phyloP scores from a whole-genome alignment of 2,113 vertebrate species.

The Pipra filicauda region DNA sequence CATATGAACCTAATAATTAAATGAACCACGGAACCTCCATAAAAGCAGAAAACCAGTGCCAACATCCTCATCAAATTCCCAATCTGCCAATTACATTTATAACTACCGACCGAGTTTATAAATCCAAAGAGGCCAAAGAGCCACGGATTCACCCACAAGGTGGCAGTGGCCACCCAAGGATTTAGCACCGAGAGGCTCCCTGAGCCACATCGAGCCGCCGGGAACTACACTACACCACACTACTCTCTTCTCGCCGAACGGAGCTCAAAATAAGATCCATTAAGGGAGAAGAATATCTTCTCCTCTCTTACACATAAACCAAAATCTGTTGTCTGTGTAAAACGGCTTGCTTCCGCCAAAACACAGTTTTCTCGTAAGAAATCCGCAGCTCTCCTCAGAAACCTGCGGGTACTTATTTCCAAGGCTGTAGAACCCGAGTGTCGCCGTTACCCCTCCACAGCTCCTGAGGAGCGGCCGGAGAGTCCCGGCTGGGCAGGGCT shows the following conservation, averaged over 20 bases:
- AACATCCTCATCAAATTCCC: not conserved
- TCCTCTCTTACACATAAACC: too few relatives aligned
- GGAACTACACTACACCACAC: rapidly evolving
- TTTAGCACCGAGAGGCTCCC: not conserved
- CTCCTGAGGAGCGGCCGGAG: not conserved
- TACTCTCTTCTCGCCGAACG: rapidly evolving
- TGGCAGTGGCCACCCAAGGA: not conserved
- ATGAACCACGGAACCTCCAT: not conserved
- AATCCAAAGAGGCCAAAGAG: too few relatives aligned
- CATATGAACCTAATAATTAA: not conserved
- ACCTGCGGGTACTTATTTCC: rapidly evolving
- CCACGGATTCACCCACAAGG: not conserved
- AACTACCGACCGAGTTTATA: not conserved
- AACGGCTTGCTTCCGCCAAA: not conserved
- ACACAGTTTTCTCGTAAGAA: rapidly evolving
- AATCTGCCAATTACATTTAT: not conserved
- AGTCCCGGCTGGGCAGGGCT: not conserved
- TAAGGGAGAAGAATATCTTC: rapidly evolving
- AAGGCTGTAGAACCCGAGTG: rapidly evolving
- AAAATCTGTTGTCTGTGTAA: rapidly evolving
- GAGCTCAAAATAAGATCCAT: rapidly evolving
- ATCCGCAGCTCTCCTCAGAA: too few relatives aligned
- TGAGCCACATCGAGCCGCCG: rapidly evolving
- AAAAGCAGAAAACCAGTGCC: not conserved
- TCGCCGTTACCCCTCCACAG: rapidly evolving